Conservation (phyloP, 2,113 vertebrate genomes). For the Hypocryptadius cinnamomeus region DNA sequence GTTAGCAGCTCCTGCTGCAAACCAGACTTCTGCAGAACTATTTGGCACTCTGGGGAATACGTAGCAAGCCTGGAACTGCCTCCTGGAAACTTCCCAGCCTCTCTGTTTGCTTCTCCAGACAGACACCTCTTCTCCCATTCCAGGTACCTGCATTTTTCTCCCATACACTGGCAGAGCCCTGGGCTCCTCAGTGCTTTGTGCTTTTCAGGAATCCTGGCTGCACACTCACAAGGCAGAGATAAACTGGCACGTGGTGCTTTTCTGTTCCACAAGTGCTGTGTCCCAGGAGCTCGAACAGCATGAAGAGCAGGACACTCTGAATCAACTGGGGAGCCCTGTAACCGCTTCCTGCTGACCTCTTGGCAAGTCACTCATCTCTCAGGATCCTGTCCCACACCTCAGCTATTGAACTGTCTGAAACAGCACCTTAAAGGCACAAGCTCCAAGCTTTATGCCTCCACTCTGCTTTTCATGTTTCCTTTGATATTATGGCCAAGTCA, state of each 20-base stretch:
- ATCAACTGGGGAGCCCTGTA: neutral
- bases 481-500: neutral
- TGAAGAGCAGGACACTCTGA: neutral
- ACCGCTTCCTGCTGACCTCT: neutral
- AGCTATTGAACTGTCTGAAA: neutral
- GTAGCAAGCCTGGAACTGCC: slow-evolving; percentile 46
- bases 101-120: neutral
- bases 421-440: neutral
- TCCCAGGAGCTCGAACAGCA: neutral
- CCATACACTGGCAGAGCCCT: neutral
- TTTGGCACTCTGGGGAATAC: slow-evolving; percentile 17
- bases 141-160: neutral
- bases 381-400: neutral
- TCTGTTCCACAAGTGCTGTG: neutral
- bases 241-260: neutral
- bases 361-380: neutral
- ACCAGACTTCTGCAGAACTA: slow-evolving; percentile 13
- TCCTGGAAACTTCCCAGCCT: slow-evolving; percentile 55
- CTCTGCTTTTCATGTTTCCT: neutral
- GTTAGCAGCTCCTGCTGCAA: slow-evolving; percentile 47
- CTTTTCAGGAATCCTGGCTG: slow-evolving; percentile 45
- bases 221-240: neutral
- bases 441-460: neutral
- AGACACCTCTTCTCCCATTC: neutral
- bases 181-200: neutral